Evolutionary conservation across 23 tunicate species (phyloP).

Genomic region (Trididemnum nubilum): DNA sequence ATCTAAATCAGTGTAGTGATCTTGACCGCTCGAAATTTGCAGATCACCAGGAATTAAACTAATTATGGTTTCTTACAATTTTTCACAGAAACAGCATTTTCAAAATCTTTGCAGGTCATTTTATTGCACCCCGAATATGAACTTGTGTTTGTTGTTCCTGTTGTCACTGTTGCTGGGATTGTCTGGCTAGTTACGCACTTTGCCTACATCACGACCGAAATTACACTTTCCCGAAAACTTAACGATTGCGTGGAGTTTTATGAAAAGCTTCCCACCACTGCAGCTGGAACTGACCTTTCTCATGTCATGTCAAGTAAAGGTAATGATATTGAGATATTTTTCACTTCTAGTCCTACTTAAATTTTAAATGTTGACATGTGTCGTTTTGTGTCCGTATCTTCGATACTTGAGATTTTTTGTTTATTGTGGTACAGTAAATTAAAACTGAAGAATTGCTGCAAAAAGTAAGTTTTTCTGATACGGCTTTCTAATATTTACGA

Average conservation of each 20-base stretch:
- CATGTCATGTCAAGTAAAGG: conserved; percentile 73
- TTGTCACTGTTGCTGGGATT: conserved; percentile 30
- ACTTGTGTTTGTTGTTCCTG: conserved; percentile 57
- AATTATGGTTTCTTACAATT: too few relatives aligned
- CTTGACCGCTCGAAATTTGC: too few relatives aligned
- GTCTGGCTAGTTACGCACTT: conserved; percentile 55
- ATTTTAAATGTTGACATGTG: too few relatives aligned
- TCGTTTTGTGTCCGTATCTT: too few relatives aligned
- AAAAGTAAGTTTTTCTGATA: too few relatives aligned
- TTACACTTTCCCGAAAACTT: conserved; percentile 28
- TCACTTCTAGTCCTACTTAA: too few relatives aligned
- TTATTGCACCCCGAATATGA: conserved; percentile 61
- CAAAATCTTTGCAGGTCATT: conserved; percentile 33
- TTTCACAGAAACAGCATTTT: not conserved
- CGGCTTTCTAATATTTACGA: too few relatives aligned
- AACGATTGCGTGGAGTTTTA: conserved; percentile 47
- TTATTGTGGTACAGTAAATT: too few relatives aligned
- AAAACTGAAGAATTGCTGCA: too few relatives aligned
- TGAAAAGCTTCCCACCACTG: conserved; percentile 47
- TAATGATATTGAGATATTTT: not conserved
- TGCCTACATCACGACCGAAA: conserved; percentile 46
- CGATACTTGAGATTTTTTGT: too few relatives aligned
- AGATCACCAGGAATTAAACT: too few relatives aligned
- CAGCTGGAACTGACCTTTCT: conserved; percentile 39
- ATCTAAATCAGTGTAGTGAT: too few relatives aligned